A percentile compares a stretch with the other conserved stretches of the same genome.
These are phyloP conservation scores for Aptenodytes patagonicus DNA, from an alignment of 2,113 vertebrate genomes.

Conservation along the genomic window DNA sequence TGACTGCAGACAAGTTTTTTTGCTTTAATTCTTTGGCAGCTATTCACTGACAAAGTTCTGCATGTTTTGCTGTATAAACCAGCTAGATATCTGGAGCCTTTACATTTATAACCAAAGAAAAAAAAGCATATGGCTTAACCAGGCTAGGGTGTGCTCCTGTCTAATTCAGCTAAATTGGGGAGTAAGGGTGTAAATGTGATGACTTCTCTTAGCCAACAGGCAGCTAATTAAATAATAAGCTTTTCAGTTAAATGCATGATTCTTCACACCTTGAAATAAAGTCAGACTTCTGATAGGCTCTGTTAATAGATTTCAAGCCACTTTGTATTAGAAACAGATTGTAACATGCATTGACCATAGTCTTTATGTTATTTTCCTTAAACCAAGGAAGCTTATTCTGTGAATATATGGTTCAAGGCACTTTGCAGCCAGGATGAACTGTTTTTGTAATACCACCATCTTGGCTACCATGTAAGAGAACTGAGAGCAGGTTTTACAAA, in stretches of 20 bases:
- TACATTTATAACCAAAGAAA: background rate
- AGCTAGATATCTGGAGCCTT: background rate
- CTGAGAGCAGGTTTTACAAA: background rate
- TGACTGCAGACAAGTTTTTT: background rate
- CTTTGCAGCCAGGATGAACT: background rate
- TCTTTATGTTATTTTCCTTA: background rate
- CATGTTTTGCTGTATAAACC: background rate
- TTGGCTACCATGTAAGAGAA: background rate
- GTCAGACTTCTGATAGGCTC: background rate
- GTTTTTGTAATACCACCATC: background rate
- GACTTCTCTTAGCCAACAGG: background rate
- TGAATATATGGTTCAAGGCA: background rate
- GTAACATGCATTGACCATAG: background rate
- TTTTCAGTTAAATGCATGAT: background rate
- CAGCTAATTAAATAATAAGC: background rate
- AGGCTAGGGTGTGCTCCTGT: background rate
- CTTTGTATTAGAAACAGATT: background rate
- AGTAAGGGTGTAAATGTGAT: background rate
- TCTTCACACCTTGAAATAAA: background rate
- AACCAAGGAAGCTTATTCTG: background rate
- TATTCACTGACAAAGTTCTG: background rate
- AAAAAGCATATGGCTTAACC: background rate
- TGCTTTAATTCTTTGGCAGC: background rate
- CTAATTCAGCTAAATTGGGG: background rate
- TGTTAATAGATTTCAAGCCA: background rate